A percentile compares a stretch with the other conserved stretches of the same genome.
Conservation (phyloP, 2,888 invertebrate genomes). For the Drosophila anomalipes region DNA sequence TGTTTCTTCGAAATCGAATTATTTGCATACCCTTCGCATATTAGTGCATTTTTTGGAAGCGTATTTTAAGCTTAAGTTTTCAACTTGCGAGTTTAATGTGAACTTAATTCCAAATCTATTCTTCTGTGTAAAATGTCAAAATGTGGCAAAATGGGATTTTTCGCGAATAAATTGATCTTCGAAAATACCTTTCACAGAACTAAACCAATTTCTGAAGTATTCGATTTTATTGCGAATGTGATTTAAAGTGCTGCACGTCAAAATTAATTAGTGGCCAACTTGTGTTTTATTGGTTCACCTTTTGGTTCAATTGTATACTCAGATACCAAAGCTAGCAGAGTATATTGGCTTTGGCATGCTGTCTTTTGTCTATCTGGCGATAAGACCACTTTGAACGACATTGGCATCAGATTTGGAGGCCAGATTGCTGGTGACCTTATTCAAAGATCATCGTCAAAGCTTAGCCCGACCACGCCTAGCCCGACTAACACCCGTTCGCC, state of each 20-base stretch:
- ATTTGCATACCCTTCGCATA: slow-evolving; percentile 2
- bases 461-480: neutral
- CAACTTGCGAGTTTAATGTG: too few species aligned
- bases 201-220: neutral
- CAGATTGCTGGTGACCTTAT: neutral
- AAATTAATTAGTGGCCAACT: neutral
- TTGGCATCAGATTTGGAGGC: too few species aligned
- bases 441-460: neutral
- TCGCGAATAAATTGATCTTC: neutral
- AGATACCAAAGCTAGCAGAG: neutral
- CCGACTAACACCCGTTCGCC: neutral
- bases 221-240: neutral
- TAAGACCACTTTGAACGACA: too few species aligned
- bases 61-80: neutral
- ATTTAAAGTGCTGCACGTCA: neutral
- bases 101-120: too few species aligned
- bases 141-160: too few species aligned
- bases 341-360: neutral
- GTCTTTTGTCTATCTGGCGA: neutral
- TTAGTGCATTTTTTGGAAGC: neutral
- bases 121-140: too few species aligned
- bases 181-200: neutral
- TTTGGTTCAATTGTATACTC: neutral
- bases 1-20: neutral
- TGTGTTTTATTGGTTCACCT: neutral